Base-by-base conservation (phyloP, 2,888 invertebrate species). In the Drosophila nr. fundita region DNA sequence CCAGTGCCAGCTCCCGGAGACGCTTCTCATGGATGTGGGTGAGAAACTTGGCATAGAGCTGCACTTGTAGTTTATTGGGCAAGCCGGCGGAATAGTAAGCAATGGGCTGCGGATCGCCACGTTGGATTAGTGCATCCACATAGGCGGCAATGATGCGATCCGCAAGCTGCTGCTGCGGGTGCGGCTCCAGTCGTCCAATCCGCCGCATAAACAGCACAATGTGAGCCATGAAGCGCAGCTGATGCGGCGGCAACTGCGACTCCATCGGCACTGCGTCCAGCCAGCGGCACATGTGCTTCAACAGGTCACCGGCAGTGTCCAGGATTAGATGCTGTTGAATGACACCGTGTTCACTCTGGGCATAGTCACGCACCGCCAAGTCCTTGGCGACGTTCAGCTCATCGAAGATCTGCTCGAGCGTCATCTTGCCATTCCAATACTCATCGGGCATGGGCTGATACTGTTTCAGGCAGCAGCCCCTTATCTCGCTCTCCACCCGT, bases 241-340 rank as follows among this genome's bases (percentile, higher is more conserved):
- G 91, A 53, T 95, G 95, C 0, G 94, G 90, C 0, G 94, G 91
- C 86, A 92, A 94, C 5, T 71, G 67, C 49, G 68, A 27, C 1
- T 77, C 79, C 49, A 94, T 94, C 29, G 65, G 48, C 8, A 68
- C 67, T 0, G 73, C 68, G 5, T 79, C 77, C 48, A 96, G 91
- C 96, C 96, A 96, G 15, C 93, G 93, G 55, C 95, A 94, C 80
- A 97, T 95, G 74, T 95, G 95, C 78, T 96, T 95, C 93, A 98
- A 94, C 61, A 98, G 94, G 54, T 95, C 94, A 18, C 95, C 94
- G n/a, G 96, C 94, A 89, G 97, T 96, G 79, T 97, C 97, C 4
- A 98, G 93, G 92, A 99, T 98, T 29, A 99, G 93, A 90, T 96
- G 95, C 82, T 97, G 97, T 92, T 98, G 98, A 68, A 98, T 96